Percentiles rank a stretch among this genome's conserved stretches.
Conservation (phyloP, 1,140 invertebrate genomes). For the Zophobas atratus region DNA sequence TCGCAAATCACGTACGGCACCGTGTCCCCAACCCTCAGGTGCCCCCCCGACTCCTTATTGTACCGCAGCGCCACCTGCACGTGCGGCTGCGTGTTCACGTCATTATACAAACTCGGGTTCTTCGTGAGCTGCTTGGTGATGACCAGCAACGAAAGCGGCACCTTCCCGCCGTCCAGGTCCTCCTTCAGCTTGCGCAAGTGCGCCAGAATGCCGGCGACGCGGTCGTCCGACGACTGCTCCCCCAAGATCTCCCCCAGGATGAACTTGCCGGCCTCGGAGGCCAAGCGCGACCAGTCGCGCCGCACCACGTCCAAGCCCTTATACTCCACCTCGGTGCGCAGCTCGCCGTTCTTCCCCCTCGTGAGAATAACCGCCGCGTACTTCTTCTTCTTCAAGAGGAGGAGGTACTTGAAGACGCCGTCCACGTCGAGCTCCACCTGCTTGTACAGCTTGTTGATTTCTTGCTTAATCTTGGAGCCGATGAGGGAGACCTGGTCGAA, state of each 20-base stretch:
- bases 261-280: slow-evolving; percentile 92
- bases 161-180: slow-evolving; percentile 78
- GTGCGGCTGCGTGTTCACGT: slow-evolving; percentile 89
- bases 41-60: slow-evolving; percentile 84
- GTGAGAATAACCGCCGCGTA: slow-evolving; percentile 92
- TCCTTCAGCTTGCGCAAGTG: slow-evolving; percentile 78
- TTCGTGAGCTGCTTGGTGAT: slow-evolving; percentile 98
- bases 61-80: slow-evolving; percentile 93
- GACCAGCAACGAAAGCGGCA: slow-evolving; percentile 84
- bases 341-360: slow-evolving; percentile 78
- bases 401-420: slow-evolving; percentile 94
- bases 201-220: slow-evolving; percentile 87
- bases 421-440: slow-evolving; percentile 98
- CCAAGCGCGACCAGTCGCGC: slow-evolving; percentile 98
- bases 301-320: slow-evolving; percentile 98
- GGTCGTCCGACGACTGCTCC: slow-evolving; percentile 83
- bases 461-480: slow-evolving; percentile 85
- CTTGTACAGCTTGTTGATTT: slow-evolving; percentile 95
- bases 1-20: slow-evolving; percentile 97
- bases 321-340: slow-evolving; percentile 85
- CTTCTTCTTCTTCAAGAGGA: slow-evolving; percentile 99
- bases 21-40: slow-evolving; percentile 94
- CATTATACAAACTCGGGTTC: slow-evolving; percentile 93
- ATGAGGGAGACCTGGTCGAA: slow-evolving; percentile 86
- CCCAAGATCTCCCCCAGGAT: slow-evolving; percentile 90